Evolutionary conservation across 2,797 vertebrate species (phyloP).

Genomic region (Rhyacichthys aspro): DNA sequence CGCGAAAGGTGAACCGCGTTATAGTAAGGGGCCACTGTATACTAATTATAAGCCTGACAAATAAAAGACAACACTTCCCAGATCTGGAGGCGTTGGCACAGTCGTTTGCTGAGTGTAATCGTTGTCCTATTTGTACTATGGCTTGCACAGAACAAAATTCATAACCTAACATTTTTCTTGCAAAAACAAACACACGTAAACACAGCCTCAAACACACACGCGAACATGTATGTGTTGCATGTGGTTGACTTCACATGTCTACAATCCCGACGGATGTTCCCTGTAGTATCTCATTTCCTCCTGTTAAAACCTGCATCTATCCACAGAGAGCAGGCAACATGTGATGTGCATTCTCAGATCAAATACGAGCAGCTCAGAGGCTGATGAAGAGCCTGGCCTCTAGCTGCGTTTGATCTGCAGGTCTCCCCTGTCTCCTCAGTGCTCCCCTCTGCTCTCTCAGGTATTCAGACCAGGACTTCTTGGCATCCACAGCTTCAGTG

Average conservation of each 20-base stretch:
- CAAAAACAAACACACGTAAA: neutral
- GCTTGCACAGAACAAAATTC: too few species aligned
- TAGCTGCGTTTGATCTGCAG: constrained; percentile 24
- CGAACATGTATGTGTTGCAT: neutral
- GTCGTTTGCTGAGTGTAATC: too few species aligned
- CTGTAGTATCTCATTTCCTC: constrained; percentile 17
- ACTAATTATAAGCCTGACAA: too few species aligned
- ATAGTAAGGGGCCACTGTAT: too few species aligned
- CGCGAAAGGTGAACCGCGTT: too few species aligned
- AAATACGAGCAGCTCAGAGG: constrained; percentile 6
- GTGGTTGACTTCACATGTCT: constrained; percentile 13
- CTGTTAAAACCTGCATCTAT: constrained; percentile 4
- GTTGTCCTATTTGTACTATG: too few species aligned
- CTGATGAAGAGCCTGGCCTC: constrained; percentile 10
- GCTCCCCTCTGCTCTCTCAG: constrained; percentile 54
- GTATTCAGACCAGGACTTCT: constrained; percentile 67
- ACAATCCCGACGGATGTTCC: constrained; percentile 5
- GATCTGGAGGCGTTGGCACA: too few species aligned
- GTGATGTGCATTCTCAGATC: constrained; percentile 8
- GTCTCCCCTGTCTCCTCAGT: constrained; percentile 43
- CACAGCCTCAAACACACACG: too few species aligned
- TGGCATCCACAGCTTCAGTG: constrained; percentile 59
- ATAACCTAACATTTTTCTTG: too few species aligned
- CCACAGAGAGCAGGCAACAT: constrained; percentile 3
- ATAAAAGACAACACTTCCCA: too few species aligned